Base-by-base conservation (phyloP, 2,888 invertebrate genomes). In the Drosophila algonquin region DNA sequence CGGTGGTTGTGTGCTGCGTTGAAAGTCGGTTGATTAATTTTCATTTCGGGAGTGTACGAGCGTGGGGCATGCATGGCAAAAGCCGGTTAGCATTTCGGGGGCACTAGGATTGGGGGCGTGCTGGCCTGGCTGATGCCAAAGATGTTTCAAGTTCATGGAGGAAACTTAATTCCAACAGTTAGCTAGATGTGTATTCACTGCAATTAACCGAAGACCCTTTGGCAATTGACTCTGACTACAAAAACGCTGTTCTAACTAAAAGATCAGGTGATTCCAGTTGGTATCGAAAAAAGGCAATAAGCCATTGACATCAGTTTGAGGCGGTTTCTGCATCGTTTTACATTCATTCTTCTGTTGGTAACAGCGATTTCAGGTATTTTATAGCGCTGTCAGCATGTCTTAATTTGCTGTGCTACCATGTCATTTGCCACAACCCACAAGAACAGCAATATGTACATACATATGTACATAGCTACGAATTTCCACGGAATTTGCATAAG, bases 201-300 rank as follows among this genome's bases (percentile, higher is more conserved):
- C 51, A 70, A 63, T 63, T 62, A 59, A 56, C 45, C 32, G 48
- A 47, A 54, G 67, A 50, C 53, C 46, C 63, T 57, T 21, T 40
- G 27, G 61, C 52, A 48, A 56, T 61, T 64, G 67, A 76, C 55
- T 51, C 53, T 60, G 50, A 79, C 48, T 56, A 55, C 40, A 70
- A 75, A 75, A 53, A 21, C 53, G 35, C 32, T 30, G 24, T 10
- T 50, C 45, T 35, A 9, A 46, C 35, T 32, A 47, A 44, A 64
- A 56, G 53, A 81, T 84, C 87, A 79, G 74, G 77, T 80, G 85
- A 82, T 84, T 72, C 53, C 3, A 63, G 53, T 54, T 62, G 40
- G 21, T 45, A 30, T 32, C 75, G 60, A 65, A 63, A 65, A 74
- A 56, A 18, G 18, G 57, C 57, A 52, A 46, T 51, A 85, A 80